A percentile compares a stretch with the other conserved stretches of the same genome.
Evolutionary conservation across 1,140 invertebrate species (phyloP).

Genomic region (Bombus turneri): DNA sequence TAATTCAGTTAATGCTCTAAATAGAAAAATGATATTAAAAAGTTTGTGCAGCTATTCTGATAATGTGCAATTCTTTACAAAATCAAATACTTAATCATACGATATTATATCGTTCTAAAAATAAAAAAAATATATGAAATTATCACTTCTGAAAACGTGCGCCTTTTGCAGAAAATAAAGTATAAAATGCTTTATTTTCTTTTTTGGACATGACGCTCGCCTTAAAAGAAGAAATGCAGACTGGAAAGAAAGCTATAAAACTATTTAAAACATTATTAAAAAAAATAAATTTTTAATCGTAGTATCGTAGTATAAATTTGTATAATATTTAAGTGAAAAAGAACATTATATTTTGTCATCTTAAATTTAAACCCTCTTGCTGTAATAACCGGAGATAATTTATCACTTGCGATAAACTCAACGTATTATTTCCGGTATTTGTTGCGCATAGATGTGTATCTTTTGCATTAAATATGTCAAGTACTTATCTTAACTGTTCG

Average conservation of each 20-base stretch:
- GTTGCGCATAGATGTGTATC: not conserved
- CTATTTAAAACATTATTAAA: not conserved
- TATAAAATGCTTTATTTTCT: not conserved
- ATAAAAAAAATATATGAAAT: conserved; percentile 14
- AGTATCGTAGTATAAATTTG: not conserved
- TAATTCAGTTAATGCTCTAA: not conserved
- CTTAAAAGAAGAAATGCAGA: not conserved
- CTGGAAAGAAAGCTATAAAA: not conserved
- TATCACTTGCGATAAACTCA: too few relatives aligned
- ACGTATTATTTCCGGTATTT: not conserved
- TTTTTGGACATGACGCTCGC: not conserved
- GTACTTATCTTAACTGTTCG: not conserved
- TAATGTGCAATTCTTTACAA: not conserved
- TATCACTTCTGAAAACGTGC: not conserved
- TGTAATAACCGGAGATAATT: not conserved
- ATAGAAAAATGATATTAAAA: not conserved
- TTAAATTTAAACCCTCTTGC: conserved; percentile 1
- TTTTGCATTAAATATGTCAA: not conserved
- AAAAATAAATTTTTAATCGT: not conserved
- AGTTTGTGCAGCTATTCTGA: not conserved
- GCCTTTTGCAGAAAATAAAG: not conserved
- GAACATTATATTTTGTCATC: not conserved
- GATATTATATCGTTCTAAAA: not conserved
- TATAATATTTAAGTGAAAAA: not conserved
- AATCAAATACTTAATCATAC: conserved; percentile 11